A percentile compares a stretch with the other conserved stretches of the same genome.
These are phyloP conservation scores for Philonicus albiceps DNA, from an alignment of 2,888 invertebrate genomes.

Conservation along the genomic window DNA sequence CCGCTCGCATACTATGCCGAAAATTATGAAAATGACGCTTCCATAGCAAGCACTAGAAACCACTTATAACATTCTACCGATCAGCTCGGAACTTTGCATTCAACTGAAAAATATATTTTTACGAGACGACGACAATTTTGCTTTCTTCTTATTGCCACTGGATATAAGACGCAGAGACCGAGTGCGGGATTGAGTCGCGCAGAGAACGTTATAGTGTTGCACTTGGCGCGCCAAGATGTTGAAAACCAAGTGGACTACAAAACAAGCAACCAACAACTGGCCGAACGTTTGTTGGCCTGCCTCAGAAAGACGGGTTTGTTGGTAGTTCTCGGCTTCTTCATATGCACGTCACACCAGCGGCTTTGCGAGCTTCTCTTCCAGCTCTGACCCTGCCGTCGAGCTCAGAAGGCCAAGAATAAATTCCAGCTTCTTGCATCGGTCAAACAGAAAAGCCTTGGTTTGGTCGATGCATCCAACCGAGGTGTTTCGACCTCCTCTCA, in stretches of 20 bases:
- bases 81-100: neutral
- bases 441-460: neutral
- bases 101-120: neutral
- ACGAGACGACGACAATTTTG: neutral
- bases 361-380: neutral
- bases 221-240: neutral
- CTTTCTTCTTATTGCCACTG: constrained; percentile 10
- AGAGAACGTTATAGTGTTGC: neutral
- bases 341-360: neutral
- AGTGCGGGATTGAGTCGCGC: neutral
- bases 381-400: neutral
- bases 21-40: neutral
- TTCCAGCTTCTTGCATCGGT: neutral
- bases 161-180: neutral
- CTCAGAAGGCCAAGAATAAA: neutral
- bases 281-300: neutral
- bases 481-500: neutral
- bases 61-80: neutral
- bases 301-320: neutral
- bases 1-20: neutral
- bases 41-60: neutral
- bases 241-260: neutral
- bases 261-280: neutral
- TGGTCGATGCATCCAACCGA: neutral
- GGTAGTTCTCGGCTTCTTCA: neutral